phyloP scores from a whole-genome alignment of 2,113 vertebrate species.

The Sebastes fasciatus region DNA sequence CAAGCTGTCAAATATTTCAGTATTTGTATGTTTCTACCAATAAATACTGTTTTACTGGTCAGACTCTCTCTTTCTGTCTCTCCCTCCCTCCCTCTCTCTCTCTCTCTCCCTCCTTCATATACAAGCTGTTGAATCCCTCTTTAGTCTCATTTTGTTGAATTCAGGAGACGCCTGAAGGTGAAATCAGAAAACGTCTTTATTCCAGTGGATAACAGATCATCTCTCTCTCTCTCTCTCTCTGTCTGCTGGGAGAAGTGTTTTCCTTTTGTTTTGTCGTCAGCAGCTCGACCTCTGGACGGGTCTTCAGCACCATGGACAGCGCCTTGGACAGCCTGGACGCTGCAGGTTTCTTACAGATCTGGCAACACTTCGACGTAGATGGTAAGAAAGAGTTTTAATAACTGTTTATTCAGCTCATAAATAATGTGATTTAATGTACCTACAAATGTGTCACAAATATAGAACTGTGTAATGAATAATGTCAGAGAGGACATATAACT shows the following conservation, averaged over 20 bases:
- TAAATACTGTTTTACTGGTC: conserved; percentile 86
- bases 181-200: neutral
- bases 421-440: neutral
- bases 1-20: conserved; percentile 84
- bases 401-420: neutral
- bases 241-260: neutral
- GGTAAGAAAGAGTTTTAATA: conserved; percentile 78
- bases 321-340: conserved; percentile 79
- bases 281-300: neutral
- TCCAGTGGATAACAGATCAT: neutral
- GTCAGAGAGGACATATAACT: neutral
- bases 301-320: conserved; percentile 86
- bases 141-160: neutral
- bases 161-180: neutral
- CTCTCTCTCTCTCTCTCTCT: neutral
- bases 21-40: conserved; percentile 92
- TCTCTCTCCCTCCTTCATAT: neutral
- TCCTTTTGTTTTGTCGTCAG: neutral
- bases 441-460: neutral
- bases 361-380: conserved; percentile 86
- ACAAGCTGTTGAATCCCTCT: conserved; percentile 12
- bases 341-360: conserved; percentile 86
- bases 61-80: neutral
- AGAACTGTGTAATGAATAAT: neutral
- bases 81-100: neutral